Percentiles rank a stretch among this genome's conserved stretches.
Conservation (phyloP, 2,113 vertebrate genomes). For the Mohoua ochrocephala region DNA sequence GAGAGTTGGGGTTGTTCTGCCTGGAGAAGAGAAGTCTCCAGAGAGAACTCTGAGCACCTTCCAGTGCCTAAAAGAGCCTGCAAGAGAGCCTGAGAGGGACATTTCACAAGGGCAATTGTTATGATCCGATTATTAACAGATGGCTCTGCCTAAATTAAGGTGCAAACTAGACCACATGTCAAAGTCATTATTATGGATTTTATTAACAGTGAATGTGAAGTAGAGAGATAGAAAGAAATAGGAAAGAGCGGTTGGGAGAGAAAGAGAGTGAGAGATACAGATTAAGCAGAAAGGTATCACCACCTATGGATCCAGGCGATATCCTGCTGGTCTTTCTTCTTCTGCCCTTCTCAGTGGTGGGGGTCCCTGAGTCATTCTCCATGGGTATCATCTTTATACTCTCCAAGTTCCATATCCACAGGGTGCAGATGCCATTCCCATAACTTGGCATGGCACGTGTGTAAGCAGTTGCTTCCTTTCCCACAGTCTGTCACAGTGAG, state of each 20-base stretch:
- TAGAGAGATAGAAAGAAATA: background rate
- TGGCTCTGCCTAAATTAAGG: background rate
- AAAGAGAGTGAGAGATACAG: background rate
- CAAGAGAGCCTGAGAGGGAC: background rate
- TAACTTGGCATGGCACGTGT: background rate
- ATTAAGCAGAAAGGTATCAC: background rate
- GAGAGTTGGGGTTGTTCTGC: background rate
- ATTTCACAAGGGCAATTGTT: background rate
- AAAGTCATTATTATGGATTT: background rate
- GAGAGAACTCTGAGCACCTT: background rate
- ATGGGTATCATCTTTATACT: background rate
- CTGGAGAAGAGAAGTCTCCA: background rate
- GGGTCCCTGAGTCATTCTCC: background rate
- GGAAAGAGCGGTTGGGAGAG: accelerated
- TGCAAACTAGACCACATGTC: background rate
- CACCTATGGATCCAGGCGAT: accelerated
- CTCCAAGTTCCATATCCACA: background rate
- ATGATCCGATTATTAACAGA: background rate
- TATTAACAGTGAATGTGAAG: background rate
- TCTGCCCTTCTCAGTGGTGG: background rate
- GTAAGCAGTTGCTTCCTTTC: background rate
- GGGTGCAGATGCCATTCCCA: background rate
- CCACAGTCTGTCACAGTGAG: background rate
- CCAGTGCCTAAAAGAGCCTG: background rate
- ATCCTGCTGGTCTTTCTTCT: background rate